phyloP scores from a whole-genome alignment of 2,113 vertebrate species.

The Labeo rohita region DNA sequence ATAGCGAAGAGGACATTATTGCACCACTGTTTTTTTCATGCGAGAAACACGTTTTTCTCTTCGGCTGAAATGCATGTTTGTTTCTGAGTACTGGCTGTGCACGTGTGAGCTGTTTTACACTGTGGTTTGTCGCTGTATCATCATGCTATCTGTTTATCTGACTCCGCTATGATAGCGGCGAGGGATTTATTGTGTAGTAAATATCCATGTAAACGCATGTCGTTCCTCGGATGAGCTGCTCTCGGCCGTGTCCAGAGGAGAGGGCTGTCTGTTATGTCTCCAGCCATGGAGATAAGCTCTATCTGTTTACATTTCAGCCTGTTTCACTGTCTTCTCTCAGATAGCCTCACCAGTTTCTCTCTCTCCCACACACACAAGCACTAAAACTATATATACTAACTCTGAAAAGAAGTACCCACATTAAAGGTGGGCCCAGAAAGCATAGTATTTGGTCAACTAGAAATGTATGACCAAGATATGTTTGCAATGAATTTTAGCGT shows the following conservation, averaged over 20 bases:
- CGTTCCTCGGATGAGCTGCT: conserved; percentile 3
- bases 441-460: background rate
- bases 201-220: conserved; percentile 44
- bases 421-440: background rate
- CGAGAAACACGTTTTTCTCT: background rate
- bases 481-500: background rate
- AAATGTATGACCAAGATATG: background rate
- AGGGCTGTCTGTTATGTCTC: conserved; percentile 58
- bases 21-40: conserved; percentile 10
- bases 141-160: conserved; percentile 17
- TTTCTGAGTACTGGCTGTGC: background rate
- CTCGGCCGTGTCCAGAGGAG: conserved; percentile 49
- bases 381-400: background rate
- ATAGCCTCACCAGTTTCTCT: conserved; percentile 40
- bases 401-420: conserved; percentile 4
- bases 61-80: background rate
- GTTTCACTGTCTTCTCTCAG: conserved; percentile 45
- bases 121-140: conserved; percentile 20
- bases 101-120: background rate
- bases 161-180: conserved; percentile 10
- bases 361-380: background rate
- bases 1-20: background rate
- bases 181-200: conserved; percentile 41
- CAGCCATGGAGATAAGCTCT: conserved; percentile 67
- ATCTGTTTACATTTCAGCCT: conserved; percentile 65